phyloP scores from a whole-genome alignment of 2,113 vertebrate genomes.

The Percopsis transmontana region DNA sequence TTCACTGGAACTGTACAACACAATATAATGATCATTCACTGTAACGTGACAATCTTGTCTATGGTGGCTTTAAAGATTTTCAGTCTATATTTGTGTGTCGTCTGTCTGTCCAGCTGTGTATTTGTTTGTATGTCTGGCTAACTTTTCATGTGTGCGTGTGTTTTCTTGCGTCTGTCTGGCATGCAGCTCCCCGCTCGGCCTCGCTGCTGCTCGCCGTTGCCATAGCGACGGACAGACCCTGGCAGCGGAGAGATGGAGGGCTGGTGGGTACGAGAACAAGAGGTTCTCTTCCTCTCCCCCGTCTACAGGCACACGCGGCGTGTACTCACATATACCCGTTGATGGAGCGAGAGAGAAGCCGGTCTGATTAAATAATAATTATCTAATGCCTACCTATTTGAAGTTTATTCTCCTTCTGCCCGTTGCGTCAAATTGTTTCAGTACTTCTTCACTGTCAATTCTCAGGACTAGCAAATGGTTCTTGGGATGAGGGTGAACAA shows the following conservation, averaged over 20 bases:
- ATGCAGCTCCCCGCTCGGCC: conserved; percentile 7
- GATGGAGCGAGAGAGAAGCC: too few relatives aligned
- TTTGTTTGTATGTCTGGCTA: background rate
- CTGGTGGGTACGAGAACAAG: background rate
- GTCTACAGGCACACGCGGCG: too few relatives aligned
- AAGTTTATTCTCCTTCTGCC: too few relatives aligned
- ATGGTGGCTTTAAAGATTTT: background rate
- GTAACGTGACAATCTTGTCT: background rate
- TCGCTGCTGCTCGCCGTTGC: conserved; percentile 45
- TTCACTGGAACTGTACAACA: background rate
- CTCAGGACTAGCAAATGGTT: too few relatives aligned
- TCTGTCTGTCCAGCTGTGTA: background rate
- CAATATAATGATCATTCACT: background rate
- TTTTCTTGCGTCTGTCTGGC: background rate
- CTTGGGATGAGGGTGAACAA: too few relatives aligned
- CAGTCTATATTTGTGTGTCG: background rate
- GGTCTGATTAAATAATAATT: too few relatives aligned
- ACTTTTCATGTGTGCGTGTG: background rate
- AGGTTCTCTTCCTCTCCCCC: too few relatives aligned
- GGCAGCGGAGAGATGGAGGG: conserved; percentile 4
- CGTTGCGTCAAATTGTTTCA: too few relatives aligned
- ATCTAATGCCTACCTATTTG: too few relatives aligned
- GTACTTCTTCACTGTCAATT: too few relatives aligned
- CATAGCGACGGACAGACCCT: conserved; percentile 40
- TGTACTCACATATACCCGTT: too few relatives aligned